Base-by-base conservation (phyloP, 1,140 invertebrate genomes). In the Reticulitermes speratus region DNA sequence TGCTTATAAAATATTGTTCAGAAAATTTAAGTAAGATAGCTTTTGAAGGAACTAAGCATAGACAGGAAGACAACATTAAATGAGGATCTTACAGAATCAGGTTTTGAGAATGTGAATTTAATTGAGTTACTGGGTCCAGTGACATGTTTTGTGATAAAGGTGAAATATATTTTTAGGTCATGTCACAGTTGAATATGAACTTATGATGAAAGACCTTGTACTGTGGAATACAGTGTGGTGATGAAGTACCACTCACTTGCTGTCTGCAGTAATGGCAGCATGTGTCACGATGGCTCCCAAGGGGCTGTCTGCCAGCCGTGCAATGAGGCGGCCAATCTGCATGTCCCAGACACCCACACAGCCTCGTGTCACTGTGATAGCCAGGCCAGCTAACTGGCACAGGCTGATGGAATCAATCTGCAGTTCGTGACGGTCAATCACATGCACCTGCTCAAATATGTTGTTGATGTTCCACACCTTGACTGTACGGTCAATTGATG, bases 381-480 rank as follows among this genome's bases (percentile, higher is more conserved):
- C 97, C 52, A 98, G 90, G 7, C 84, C 87, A 21, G 87, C 84
- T 0, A 21, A 55, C 81, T 83, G 65, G 45, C 87, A 85, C 30
- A 87, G 87, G 48, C 96, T 95, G 44, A 99, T 96, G 44, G 96
- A 95, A 91, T 99, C 98, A 86, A 99, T 97, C 88, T 98, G 97
- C 84, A 99, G 92, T 90, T 99, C 98, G 90, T 99, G 97, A 83
- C 98, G 92, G 89, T 99, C 97, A 87, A 99, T 98, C 30, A 97
- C 96, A 90, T 99, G 97, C 8, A 99, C 98, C 92, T 99, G 97
- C 90, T 99, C 98, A 89, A 98, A 98, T 89, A 99, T 99, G 90
- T 99, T 99, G 90, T 99, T 98, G 87, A 99, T 98, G 91, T 99
- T 99, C 98, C 98, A 99, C 0, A 99, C 98, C 93, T 99, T 99